Conservation (phyloP, 2,888 invertebrate species). For the Drosophila monieri region DNA sequence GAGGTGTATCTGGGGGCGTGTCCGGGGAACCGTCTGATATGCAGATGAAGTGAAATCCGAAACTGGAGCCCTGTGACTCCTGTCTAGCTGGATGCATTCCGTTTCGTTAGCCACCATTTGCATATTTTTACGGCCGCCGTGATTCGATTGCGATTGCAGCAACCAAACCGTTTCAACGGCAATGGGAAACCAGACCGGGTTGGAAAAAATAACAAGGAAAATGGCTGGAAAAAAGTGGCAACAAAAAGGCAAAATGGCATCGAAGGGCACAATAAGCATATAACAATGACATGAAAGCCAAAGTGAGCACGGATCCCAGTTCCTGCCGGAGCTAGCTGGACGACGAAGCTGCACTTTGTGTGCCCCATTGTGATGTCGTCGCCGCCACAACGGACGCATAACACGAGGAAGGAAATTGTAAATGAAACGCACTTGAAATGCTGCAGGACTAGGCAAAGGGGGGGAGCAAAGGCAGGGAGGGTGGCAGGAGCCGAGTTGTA, state of each 20-base stretch:
- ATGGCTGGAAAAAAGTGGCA: slow-evolving; percentile 14
- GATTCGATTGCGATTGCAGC: slow-evolving; percentile 69
- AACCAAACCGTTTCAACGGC: slow-evolving; percentile 37
- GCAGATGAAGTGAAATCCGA: slow-evolving; percentile 17
- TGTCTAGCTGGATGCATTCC: slow-evolving; percentile 44
- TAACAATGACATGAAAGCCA: slow-evolving; percentile 72
- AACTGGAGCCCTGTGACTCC: slow-evolving; percentile 23
- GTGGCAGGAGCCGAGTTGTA: background rate
- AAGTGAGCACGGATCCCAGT: slow-evolving; percentile 49
- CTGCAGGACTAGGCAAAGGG: slow-evolving; percentile 48
- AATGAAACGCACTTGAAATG: slow-evolving; percentile 79
- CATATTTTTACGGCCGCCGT: slow-evolving; percentile 71
- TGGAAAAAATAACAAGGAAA: slow-evolving; percentile 43
- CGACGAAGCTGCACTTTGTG: slow-evolving; percentile 36
- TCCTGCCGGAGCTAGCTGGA: background rate
- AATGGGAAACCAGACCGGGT: slow-evolving; percentile 14
- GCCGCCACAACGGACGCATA: slow-evolving; percentile 66
- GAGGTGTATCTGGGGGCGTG: background rate
- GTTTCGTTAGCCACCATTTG: slow-evolving; percentile 58
- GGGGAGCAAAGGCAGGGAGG: background rate
- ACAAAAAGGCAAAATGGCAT: slow-evolving; percentile 12
- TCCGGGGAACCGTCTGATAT: slow-evolving; percentile 12
- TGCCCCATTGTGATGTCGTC: slow-evolving; percentile 3
- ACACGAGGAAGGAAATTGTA: slow-evolving; percentile 73
- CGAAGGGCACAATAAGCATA: slow-evolving; percentile 66